Evolutionary conservation across 1,140 invertebrate genomes (phyloP).

Genomic region (Drosophila pseudoobscura): DNA sequence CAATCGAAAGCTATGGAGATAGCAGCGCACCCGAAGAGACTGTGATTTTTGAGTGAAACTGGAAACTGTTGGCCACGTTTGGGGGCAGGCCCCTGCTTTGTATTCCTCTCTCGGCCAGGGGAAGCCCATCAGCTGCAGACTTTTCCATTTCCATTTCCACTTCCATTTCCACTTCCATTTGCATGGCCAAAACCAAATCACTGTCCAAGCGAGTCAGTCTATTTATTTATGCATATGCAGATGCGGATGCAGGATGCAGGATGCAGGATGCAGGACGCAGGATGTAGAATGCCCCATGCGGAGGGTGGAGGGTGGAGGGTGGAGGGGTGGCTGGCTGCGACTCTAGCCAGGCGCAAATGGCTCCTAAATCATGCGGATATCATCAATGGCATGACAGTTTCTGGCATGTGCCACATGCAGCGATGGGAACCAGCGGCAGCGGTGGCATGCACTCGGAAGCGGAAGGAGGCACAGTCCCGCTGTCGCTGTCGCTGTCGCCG

Average conservation of each 20-base stretch:
- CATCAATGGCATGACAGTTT: constrained; percentile 46
- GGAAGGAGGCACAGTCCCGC: constrained; percentile 17
- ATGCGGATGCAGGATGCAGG: constrained; percentile 3
- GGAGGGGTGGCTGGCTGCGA: no score
- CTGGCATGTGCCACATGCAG: constrained; percentile 45
- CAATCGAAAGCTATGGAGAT: no score
- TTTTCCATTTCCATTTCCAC: constrained; percentile 18
- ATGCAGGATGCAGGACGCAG: constrained; percentile 7
- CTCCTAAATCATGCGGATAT: constrained; percentile 48
- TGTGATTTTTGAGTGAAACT: no score
- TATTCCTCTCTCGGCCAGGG: background rate
- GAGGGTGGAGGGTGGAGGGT: no score
- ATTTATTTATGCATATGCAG: constrained; percentile 36
- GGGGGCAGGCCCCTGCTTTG: background rate
- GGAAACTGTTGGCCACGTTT: no score
- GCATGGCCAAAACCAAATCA: constrained; percentile 25
- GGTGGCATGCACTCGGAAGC: constrained; percentile 38
- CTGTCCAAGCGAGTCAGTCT: constrained; percentile 30
- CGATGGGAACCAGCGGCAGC: constrained; percentile 12
- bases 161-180: background rate
- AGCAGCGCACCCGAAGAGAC: no score
- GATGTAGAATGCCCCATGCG: background rate
- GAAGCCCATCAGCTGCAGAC: constrained; percentile 6
- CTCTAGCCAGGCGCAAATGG: constrained; percentile 8
- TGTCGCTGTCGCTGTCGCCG: no score